phyloP scores from a whole-genome alignment of 2,888 invertebrate species.

The Lottia gigantea region DNA sequence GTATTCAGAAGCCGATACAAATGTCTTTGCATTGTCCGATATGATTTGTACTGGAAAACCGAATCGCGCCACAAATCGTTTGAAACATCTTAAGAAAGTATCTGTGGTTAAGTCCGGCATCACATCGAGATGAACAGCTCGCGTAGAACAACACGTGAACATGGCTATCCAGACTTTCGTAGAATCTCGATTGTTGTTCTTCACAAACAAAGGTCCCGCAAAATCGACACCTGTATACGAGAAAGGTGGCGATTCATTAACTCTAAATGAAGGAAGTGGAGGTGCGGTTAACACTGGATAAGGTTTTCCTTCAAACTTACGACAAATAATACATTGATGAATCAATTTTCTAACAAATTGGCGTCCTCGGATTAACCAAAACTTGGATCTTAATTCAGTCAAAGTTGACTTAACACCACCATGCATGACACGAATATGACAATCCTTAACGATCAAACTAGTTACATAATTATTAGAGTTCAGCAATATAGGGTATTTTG shows the following conservation, averaged over 20 bases:
- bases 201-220: constrained; percentile 4
- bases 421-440: constrained; percentile 5
- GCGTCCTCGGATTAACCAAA: neutral
- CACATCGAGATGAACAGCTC: neutral
- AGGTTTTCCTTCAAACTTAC: neutral
- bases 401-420: neutral
- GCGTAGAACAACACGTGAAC: neutral
- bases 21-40: neutral
- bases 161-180: neutral
- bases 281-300: neutral
- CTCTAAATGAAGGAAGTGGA: constrained; percentile 3
- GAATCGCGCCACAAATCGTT: neutral
- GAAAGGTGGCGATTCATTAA: constrained; percentile 1
- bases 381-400: neutral
- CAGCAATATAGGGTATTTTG: neutral
- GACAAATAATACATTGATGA: neutral
- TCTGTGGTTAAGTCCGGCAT: neutral
- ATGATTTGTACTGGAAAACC: neutral
- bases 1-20: neutral
- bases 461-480: neutral
- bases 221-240: neutral
- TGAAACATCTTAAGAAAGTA: neutral
- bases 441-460: neutral
- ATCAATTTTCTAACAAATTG: neutral
- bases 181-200: neutral